phyloP scores from a whole-genome alignment of 2,113 vertebrate genomes.

The Hystrix brachyura region DNA sequence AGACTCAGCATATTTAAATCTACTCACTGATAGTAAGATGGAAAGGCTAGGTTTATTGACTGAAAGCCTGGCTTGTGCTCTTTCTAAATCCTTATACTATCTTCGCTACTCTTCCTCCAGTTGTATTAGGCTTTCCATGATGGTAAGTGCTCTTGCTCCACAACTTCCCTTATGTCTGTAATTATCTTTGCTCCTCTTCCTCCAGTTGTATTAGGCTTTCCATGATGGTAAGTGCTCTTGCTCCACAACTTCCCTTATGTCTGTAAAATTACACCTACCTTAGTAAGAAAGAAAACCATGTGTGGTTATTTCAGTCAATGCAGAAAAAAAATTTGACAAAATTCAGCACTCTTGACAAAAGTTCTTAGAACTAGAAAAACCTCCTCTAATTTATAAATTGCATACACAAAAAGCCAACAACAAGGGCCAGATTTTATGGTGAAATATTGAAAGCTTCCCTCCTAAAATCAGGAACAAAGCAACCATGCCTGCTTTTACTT shows the following conservation, averaged over 20 bases:
- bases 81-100: not conserved
- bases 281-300: not conserved
- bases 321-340: constrained; percentile 5
- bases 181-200: not conserved
- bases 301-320: not conserved
- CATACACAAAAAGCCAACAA: not conserved
- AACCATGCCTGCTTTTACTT: not conserved
- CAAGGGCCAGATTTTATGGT: not conserved
- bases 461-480: not conserved
- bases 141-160: not conserved
- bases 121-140: not conserved
- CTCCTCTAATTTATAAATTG: not conserved
- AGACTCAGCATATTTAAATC: not conserved
- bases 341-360: not conserved
- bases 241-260: not conserved
- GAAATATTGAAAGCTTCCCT: not conserved
- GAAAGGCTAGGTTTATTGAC: not conserved
- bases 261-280: not conserved
- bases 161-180: too few relatives aligned
- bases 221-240: not conserved
- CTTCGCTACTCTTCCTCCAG: not conserved
- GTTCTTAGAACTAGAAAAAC: not conserved
- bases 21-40: not conserved
- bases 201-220: not conserved
- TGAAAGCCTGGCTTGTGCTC: not conserved